These are phyloP conservation scores for Osmerus eperlanus DNA, from an alignment of 2,113 vertebrate species.

Conservation along the genomic window DNA sequence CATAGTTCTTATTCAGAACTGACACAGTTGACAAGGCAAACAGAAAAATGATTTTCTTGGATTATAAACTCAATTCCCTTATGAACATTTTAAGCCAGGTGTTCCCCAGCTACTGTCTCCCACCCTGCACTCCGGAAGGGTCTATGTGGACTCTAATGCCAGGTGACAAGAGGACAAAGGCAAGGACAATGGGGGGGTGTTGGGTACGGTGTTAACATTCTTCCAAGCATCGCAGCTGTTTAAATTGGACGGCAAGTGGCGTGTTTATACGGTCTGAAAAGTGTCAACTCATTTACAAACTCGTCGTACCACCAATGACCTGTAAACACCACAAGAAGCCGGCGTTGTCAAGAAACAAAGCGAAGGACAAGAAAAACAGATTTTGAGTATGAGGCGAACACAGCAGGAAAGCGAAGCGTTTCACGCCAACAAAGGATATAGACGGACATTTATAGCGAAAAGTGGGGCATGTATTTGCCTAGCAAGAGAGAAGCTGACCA, in stretches of 20 bases:
- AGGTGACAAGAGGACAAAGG: conserved; percentile 68
- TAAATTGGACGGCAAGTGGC: conserved; percentile 32
- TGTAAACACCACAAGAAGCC: conserved; percentile 49
- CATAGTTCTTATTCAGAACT: background rate
- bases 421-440: conserved; percentile 13
- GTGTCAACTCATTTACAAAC: conserved; percentile 67
- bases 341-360: conserved; percentile 43
- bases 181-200: conserved; percentile 51
- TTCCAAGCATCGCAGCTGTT: conserved; percentile 54
- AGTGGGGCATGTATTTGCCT: conserved; percentile 34
- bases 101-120: conserved; percentile 45
- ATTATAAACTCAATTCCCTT: background rate
- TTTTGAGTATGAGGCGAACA: conserved; percentile 19
- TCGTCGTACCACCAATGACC: conserved; percentile 56
- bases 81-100: conserved; percentile 22
- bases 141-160: conserved; percentile 59
- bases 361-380: conserved; percentile 3
- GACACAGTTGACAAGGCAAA: too few relatives aligned
- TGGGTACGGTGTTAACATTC: conserved; percentile 62
- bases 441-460: conserved; percentile 26
- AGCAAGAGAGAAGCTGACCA: background rate
- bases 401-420: conserved; percentile 25
- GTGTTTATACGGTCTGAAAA: conserved; percentile 48
- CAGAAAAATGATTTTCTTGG: background rate
- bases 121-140: conserved; percentile 40